Evolutionary conservation across 2,888 invertebrate genomes (phyloP).

Genomic region (Troilus luridus): DNA sequence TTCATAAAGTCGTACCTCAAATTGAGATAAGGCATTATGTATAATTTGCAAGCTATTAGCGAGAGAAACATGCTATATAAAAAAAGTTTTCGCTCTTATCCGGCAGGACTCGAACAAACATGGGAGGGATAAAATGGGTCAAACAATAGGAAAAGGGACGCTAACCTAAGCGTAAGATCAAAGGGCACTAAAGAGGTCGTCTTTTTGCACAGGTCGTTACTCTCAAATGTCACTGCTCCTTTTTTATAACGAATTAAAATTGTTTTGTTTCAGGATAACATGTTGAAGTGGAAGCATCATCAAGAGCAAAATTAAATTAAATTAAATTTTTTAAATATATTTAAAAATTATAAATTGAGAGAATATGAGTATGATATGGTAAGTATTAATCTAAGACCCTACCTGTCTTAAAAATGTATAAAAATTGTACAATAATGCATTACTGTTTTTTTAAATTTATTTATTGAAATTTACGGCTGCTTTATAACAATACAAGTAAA

Average conservation of each 20-base stretch:
- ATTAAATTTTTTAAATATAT: too few relatives aligned
- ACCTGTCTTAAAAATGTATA: too few relatives aligned
- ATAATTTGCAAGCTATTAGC: not conserved
- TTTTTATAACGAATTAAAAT: slow-evolving; percentile 17
- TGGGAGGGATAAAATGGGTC: slow-evolving; percentile 12
- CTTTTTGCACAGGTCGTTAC: not conserved
- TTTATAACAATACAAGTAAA: too few relatives aligned
- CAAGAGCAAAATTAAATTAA: not conserved
- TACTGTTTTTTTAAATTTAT: too few relatives aligned
- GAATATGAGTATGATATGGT: too few relatives aligned
- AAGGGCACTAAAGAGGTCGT: not conserved
- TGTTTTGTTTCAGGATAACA: not conserved
- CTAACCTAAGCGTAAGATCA: slow-evolving; percentile 15
- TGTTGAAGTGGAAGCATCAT: not conserved
- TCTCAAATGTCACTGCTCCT: not conserved
- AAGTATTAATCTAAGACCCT: too few relatives aligned
- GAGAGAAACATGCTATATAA: not conserved
- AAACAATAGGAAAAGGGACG: slow-evolving; percentile 14
- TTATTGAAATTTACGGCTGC: too few relatives aligned
- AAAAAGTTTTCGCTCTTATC: not conserved
- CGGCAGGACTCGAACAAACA: not conserved
- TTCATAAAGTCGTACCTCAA: not conserved
- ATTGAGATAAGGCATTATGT: not conserved
- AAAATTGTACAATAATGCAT: too few relatives aligned
- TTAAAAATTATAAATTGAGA: too few relatives aligned